phyloP scores from a whole-genome alignment of 2,113 vertebrate genomes.

The Caranx melampygus region DNA sequence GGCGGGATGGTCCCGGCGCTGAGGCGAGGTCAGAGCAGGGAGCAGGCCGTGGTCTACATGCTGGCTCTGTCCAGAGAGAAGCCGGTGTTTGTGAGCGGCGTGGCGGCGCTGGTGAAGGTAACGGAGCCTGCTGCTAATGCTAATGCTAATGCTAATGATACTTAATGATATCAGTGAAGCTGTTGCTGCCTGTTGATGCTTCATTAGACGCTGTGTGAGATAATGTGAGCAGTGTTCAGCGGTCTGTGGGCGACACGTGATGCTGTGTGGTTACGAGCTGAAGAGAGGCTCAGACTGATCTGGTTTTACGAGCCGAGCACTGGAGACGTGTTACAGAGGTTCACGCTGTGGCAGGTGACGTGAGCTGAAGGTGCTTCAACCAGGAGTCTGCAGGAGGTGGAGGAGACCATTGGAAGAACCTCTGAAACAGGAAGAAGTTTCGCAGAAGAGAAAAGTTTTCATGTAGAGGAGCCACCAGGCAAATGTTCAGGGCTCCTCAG shows the following conservation, averaged over 20 bases:
- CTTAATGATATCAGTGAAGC: too few species aligned
- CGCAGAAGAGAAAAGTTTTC: too few species aligned
- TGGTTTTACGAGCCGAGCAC: not conserved
- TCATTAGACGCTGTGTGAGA: not conserved
- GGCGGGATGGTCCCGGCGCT: slow-evolving; percentile 36
- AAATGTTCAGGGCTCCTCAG: too few species aligned
- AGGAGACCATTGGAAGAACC: not conserved
- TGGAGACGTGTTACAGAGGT: not conserved
- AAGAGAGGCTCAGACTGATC: not conserved
- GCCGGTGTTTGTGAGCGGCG: slow-evolving; percentile 48
- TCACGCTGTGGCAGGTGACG: not conserved
- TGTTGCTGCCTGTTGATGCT: too few species aligned
- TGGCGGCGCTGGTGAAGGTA: slow-evolving; percentile 73
- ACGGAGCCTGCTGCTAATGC: slow-evolving; percentile 49
- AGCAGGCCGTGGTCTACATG: slow-evolving; percentile 52
- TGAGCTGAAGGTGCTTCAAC: too few species aligned
- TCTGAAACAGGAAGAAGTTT: not conserved
- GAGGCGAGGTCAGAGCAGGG: slow-evolving; percentile 34
- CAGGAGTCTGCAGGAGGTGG: too few species aligned
- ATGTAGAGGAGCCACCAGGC: too few species aligned
- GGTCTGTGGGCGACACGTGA: slow-evolving; percentile 46
- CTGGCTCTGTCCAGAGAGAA: slow-evolving; percentile 61
- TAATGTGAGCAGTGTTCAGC: slow-evolving; percentile 8
- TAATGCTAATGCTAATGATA: not conserved
- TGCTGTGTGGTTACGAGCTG: slow-evolving; percentile 21